A percentile compares a stretch with the other conserved stretches of the same genome.
These are phyloP conservation scores for Aramus guarauna DNA, from an alignment of 2,113 vertebrate species.

Conservation along the genomic window DNA sequence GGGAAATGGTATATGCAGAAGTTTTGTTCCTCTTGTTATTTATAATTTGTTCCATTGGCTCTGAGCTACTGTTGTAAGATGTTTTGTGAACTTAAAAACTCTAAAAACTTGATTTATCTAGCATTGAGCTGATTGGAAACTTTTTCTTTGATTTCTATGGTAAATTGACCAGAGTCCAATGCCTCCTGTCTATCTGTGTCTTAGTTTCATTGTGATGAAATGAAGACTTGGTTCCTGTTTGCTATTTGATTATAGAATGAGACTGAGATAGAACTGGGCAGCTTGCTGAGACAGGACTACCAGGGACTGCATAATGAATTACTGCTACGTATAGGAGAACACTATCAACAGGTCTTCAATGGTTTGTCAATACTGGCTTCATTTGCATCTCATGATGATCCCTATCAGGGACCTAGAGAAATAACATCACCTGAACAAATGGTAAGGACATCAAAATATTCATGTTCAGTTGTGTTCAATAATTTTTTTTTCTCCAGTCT, in stretches of 20 bases:
- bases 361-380: slow-evolving; percentile 95
- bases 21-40: neutral
- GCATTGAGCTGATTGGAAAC: neutral
- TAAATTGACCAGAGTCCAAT: neutral
- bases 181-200: neutral
- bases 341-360: slow-evolving; percentile 97
- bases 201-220: neutral
- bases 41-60: neutral
- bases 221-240: neutral
- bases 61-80: neutral
- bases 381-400: slow-evolving; percentile 92
- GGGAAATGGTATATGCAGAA: neutral
- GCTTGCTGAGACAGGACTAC: slow-evolving; percentile 93
- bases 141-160: neutral
- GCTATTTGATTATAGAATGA: slow-evolving; percentile 80
- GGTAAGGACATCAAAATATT: slow-evolving; percentile 69
- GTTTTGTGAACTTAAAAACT: neutral
- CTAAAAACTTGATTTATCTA: neutral
- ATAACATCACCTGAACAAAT: slow-evolving; percentile 88
- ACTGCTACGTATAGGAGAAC: slow-evolving; percentile 90
- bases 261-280: slow-evolving; percentile 95
- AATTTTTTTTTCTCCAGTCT: neutral
- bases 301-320: slow-evolving; percentile 97
- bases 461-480: neutral
- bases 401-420: slow-evolving; percentile 87